Base-by-base conservation (phyloP, 2,797 vertebrate genomes). In the Pseudochaenichthys georgianus region DNA sequence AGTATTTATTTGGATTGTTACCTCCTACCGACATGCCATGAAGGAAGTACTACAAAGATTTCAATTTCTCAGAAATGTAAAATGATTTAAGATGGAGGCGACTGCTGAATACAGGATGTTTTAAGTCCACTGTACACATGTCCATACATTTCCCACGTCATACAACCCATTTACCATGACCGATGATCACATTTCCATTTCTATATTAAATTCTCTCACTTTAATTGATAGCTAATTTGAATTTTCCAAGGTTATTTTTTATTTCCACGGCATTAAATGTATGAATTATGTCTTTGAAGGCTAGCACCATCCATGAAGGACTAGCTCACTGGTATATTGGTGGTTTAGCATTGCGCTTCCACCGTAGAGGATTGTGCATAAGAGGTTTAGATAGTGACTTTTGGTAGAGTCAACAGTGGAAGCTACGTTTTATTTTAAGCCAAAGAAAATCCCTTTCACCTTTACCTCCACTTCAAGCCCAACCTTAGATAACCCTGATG, bases 111-210 rank as follows among this genome's bases (percentile, higher is more conserved):
- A 19, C 47, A 55, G 31, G 21, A 19, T 5, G 28, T 45, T 78
- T 45, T 38, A 31, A 45, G n/a, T 15, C 23, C 31, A 55, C 5
- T 38, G 48, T 28, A 75, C 57, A 45, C 23, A 66, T 73, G 81
- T 83, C 13, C 72, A 72, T 57, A n/a, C 57, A 68, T 71, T 57
- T 72, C 58, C 34, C 21, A 45, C 19, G 21, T 48, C 42, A 65
- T 54, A n/a, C 23, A 60, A 34, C 34, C 21, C 21, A 57, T 51
- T 72, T 55, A 28, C 23, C 38, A 5, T 52, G 61, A 65, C 70
- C 46, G 52, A 2, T 60, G 34, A 59, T 50, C 75, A 66, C 17
- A 70, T 67, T 68, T 59, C 2, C 43, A 0, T 52, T 45, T 42
- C 73, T 46, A 5, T 34, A 66, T 41, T 16, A 43, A 55, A 73